Evolutionary conservation across 2,797 vertebrate species (phyloP), one percentile per base, ranked within the genome.

Genomic region (Cossypha polioptera): DNA sequence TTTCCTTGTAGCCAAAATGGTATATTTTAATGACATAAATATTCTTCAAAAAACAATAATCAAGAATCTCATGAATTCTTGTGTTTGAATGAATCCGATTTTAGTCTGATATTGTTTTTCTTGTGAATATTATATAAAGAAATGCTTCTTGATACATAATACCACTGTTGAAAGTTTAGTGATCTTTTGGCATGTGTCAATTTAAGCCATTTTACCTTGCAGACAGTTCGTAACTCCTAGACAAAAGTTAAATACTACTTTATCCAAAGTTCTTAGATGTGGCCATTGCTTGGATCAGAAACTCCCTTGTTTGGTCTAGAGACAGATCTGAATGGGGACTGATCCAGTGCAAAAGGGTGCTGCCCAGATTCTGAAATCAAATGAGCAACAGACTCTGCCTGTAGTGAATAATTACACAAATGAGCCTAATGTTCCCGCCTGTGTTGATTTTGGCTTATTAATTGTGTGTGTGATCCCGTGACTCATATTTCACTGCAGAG

Each of bases 391-490:
- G 89, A 86, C 50, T 91, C 83, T 26, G 74, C 53, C 87, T 92
- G 75, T 51, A 86, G 87, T 91, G 92, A 96, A 92, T 96, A 96
- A 96, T 95, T 93, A 95, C 94, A 94, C 90, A 94, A 95, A 91
- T 89, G 91, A 93, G 78, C 61, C 81, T 94, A 85, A 91, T 92
- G 72, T 93, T 94, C 89, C 72, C 0, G 29, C 87, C 69, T 59
- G 59, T 90, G 87, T 90, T 95, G 91, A 68, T 93, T 90, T 92
- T 97, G 95, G 89, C 86, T 62, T 95, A 80, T 96, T 94, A 94
- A 93, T 90, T 77, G 75, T 47, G 65, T 62, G 45, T 75, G 78
- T 51, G 92, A 94, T 94, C 72, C 65, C 3, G 3, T 88, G 81
- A 91, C 86, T 84, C 81, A 77, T 72, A 94, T 78, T 93, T 80